Evolutionary conservation across 2,797 vertebrate genomes (phyloP).

Genomic region (Dicrostonyx torquatus): DNA sequence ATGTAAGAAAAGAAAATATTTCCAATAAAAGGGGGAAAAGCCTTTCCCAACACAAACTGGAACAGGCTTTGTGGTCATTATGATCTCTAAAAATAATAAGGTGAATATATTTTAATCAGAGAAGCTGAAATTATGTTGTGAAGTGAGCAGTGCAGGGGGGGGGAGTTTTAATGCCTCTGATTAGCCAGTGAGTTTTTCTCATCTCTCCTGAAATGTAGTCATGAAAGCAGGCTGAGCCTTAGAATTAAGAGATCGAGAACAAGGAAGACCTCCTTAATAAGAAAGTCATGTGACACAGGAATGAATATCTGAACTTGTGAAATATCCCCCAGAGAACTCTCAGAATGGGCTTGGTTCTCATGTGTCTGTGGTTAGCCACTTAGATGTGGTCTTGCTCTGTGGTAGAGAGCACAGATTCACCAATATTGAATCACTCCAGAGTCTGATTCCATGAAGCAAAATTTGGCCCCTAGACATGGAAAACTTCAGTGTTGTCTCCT

Average conservation of each 20-base stretch:
- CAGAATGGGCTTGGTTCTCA: neutral
- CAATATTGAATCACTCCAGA: neutral
- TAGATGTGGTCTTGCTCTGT: neutral
- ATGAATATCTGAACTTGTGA: constrained; percentile 37
- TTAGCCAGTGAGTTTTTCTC: neutral
- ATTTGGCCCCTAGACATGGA: neutral
- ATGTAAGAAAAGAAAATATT: neutral
- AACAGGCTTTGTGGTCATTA: neutral
- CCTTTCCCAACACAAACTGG: neutral
- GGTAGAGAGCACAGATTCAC: neutral
- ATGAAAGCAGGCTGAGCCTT: neutral
- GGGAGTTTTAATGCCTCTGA: neutral
- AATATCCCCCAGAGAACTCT: constrained; percentile 33
- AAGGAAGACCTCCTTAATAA: constrained; percentile 32
- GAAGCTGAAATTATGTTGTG: neutral
- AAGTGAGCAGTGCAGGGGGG: neutral
- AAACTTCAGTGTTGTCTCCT: constrained; percentile 41
- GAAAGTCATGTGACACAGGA: neutral
- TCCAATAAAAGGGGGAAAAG: neutral
- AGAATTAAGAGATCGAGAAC: neutral
- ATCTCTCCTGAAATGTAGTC: neutral
- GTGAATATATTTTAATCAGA: neutral
- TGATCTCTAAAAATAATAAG: constrained; percentile 1
- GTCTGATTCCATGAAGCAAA: constrained; percentile 38
- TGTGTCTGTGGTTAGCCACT: neutral